These are phyloP conservation scores for Hemicordylus capensis DNA, from an alignment of 2,113 vertebrate species.

Conservation along the genomic window DNA sequence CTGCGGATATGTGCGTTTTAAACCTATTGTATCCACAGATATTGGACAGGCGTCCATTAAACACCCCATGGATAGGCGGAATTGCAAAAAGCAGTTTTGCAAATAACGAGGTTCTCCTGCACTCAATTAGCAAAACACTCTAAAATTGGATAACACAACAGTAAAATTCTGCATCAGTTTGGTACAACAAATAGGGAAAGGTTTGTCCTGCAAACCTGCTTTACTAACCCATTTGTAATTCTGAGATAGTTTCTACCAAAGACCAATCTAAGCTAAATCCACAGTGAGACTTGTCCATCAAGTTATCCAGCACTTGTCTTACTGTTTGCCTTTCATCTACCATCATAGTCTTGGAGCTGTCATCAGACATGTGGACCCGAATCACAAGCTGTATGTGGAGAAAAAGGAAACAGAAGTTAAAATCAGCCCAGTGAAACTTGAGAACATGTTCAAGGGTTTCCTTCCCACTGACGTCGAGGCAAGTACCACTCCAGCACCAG, in stretches of 20 bases:
- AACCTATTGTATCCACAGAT: too few species aligned
- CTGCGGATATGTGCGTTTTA: too few species aligned
- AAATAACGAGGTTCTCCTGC: too few species aligned
- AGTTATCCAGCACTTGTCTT: slow-evolving; percentile 94
- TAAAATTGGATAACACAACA: slow-evolving; percentile 3
- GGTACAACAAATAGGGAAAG: slow-evolving; percentile 23
- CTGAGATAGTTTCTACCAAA: slow-evolving; percentile 92
- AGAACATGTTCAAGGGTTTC: too few species aligned
- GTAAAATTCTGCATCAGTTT: slow-evolving; percentile 8
- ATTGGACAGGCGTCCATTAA: too few species aligned
- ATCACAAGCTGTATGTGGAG: slow-evolving; percentile 87
- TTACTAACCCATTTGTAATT: slow-evolving; percentile 95
- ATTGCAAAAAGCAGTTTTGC: too few species aligned
- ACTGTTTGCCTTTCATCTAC: slow-evolving; percentile 97
- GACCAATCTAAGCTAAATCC: slow-evolving; percentile 97
- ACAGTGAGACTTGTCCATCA: slow-evolving; percentile 97
- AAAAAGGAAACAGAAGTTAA: slow-evolving; percentile 11
- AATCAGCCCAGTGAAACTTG: neutral
- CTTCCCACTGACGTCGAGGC: too few species aligned
- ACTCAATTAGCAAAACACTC: neutral
- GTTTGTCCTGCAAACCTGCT: neutral
- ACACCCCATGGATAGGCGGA: too few species aligned
- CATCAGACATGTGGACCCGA: slow-evolving; percentile 97
- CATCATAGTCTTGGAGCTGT: slow-evolving; percentile 99
- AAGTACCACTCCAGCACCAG: too few species aligned